Percentiles rank a stretch among this genome's conserved stretches.
Conservation (phyloP, 2,113 vertebrate species). For the Raja brachyura region DNA sequence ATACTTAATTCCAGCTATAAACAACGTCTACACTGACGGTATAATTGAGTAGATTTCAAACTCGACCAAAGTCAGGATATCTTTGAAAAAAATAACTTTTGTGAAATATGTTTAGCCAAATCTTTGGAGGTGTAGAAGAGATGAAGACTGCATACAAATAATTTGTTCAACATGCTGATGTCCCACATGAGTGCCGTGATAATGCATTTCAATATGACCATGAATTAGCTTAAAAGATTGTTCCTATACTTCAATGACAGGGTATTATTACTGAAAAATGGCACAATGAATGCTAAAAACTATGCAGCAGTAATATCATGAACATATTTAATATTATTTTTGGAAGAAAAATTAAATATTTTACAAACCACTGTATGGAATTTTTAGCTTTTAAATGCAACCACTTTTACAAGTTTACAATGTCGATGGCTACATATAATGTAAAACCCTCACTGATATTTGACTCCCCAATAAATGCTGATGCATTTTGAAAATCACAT, state of each 20-base stretch:
- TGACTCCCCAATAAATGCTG: background rate
- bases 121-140: background rate
- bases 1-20: background rate
- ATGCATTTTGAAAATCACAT: background rate
- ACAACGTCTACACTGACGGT: background rate
- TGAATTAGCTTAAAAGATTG: background rate
- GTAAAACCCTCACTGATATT: background rate
- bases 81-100: background rate
- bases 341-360: background rate
- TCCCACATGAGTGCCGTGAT: background rate
- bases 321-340: background rate
- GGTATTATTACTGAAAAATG: background rate
- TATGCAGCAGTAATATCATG: too few relatives aligned
- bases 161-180: background rate
- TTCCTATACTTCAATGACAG: background rate
- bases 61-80: background rate
- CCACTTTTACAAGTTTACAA: background rate
- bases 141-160: background rate
- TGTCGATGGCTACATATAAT: background rate
- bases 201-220: background rate
- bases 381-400: background rate
- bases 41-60: background rate
- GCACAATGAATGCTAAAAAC: background rate
- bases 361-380: background rate
- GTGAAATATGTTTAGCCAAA: background rate